Conservation (phyloP, 2,113 vertebrate species). For the Tor tambroides region DNA sequence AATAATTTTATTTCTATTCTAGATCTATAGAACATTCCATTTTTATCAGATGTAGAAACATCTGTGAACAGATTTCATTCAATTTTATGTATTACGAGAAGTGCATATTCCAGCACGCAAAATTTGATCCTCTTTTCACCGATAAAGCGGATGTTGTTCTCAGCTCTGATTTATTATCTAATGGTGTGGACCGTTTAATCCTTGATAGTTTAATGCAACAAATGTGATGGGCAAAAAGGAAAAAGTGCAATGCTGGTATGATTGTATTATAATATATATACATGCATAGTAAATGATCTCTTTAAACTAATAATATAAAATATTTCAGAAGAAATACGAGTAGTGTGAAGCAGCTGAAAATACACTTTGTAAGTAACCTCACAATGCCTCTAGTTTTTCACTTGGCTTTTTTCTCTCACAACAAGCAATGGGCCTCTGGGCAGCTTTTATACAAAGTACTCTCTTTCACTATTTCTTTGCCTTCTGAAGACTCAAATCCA, state of each 20-base stretch:
- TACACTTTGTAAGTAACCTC: background rate
- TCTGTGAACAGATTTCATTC: background rate
- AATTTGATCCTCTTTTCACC: slow-evolving; percentile 69
- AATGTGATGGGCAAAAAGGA: background rate
- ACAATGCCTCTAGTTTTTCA: background rate
- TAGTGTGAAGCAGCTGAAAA: background rate
- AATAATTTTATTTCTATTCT: background rate
- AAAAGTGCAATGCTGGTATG: slow-evolving; percentile 53
- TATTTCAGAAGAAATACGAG: background rate
- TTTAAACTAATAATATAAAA: background rate
- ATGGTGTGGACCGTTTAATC: slow-evolving; percentile 29
- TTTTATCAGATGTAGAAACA: background rate
- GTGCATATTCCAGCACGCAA: slow-evolving; percentile 21
- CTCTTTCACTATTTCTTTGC: background rate
- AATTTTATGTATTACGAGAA: background rate
- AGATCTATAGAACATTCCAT: background rate
- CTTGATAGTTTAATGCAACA: background rate
- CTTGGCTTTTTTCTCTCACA: background rate
- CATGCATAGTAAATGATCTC: background rate
- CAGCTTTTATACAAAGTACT: slow-evolving; percentile 40
- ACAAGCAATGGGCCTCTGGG: slow-evolving; percentile 40
- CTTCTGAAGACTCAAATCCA: slow-evolving; percentile 4
- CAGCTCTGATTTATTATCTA: slow-evolving; percentile 32
- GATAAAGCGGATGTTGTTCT: slow-evolving; percentile 32
- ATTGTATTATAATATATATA: background rate